Evolutionary conservation across 2,797 vertebrate species (phyloP), one percentile per base, ranked within the genome.

Genomic region (Capromys pilorides): DNA sequence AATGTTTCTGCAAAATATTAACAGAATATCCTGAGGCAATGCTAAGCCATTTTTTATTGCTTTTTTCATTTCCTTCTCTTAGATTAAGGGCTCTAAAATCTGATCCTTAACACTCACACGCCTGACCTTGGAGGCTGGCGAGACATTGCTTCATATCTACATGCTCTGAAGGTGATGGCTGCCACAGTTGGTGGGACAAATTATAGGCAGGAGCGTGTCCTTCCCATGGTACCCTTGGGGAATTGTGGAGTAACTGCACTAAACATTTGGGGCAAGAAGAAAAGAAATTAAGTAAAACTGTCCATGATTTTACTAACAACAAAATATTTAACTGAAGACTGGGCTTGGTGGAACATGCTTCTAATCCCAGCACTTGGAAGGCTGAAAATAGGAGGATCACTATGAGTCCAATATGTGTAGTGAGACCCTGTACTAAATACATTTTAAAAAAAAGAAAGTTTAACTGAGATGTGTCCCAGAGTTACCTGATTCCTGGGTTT

Each of bases 201-300:
- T 54, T 78, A 28, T 28, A n/a, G 54, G 11, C 45, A 71, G 13
- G 21, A 57, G 54, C 28, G 45, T 0, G 5, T 71, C 77, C 94
- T 87, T 11, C 2, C 51, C 7, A 12, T 22, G 5, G n/a, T 49
- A 36, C 24, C 85, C 51, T 21, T 9, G 33, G 24, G 12, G 31
- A 73, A 8, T 0, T 57, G 7, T 84, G 26, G 16, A 90, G 64
- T 5, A 0, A 21, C 19, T 90, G 28, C 12, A 78, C 28, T 81
- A 94, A 82, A 73, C n/a, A 28, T 89, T 79, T 69, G 11, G 41
- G 59, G 9, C 92, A 81, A 92, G n/a, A 94, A 86, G 66, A 86
- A 94, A 41, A 16, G 41, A 94, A 16, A 84, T 57, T 67, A 61
- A 88, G 90, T 87, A 84, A 59, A 95, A 96, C 96, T 91, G 90